phyloP scores from a whole-genome alignment of 2,888 invertebrate species.

The Himalopsyche anomala region DNA sequence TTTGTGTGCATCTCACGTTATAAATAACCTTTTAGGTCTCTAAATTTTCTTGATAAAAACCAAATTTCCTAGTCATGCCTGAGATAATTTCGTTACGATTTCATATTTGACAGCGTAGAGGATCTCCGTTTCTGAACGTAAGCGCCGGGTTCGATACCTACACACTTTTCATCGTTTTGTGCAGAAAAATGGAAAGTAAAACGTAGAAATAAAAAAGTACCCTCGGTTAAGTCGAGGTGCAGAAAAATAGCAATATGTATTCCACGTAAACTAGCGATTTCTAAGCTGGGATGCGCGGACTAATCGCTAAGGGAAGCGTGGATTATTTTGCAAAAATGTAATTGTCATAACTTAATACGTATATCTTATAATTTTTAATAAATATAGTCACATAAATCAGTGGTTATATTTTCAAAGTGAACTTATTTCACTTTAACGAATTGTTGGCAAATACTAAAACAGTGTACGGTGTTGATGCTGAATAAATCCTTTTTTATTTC shows the following conservation, averaged over 20 bases:
- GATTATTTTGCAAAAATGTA: no score
- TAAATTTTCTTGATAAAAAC: neutral
- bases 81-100: slow-evolving; percentile 1
- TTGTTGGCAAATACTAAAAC: no score
- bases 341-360: no score
- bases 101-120: slow-evolving; percentile 5
- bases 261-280: no score
- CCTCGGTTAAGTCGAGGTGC: neutral
- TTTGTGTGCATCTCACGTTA: neutral
- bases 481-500: no score
- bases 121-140: neutral
- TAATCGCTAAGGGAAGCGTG: no score
- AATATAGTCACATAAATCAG: no score
- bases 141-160: neutral
- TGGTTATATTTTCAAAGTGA: no score
- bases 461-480: no score
- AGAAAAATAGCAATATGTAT: neutral
- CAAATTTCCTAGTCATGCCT: neutral
- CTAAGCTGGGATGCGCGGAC: no score
- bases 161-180: neutral
- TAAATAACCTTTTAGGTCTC: neutral
- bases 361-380: no score
- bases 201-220: neutral
- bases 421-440: no score
- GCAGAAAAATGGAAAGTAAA: slow-evolving; percentile 4